Percentiles rank a stretch among this genome's conserved stretches.
Evolutionary conservation across 2,888 invertebrate species (phyloP).

Genomic region (Oxyteleia sp.): DNA sequence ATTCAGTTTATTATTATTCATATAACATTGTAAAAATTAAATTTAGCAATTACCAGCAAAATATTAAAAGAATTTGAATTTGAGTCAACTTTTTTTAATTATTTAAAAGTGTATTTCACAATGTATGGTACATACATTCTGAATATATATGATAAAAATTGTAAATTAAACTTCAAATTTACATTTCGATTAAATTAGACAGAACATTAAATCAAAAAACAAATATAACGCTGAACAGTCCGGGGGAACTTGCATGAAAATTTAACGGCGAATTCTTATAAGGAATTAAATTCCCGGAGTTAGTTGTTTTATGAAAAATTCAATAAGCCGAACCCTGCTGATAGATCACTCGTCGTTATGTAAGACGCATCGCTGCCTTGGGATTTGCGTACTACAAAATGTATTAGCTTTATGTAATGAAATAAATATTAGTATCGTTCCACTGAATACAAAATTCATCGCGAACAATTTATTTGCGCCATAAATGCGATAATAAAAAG

Average conservation of each 20-base stretch:
- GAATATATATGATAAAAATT: too few species aligned
- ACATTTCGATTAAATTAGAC: too few species aligned
- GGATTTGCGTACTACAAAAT: conserved; percentile 39
- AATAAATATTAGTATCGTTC: conserved; percentile 27
- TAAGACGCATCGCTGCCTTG: conserved; percentile 23
- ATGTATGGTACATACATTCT: too few species aligned
- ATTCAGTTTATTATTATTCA: too few species aligned
- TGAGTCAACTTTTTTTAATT: too few species aligned
- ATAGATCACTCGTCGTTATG: conserved; percentile 35
- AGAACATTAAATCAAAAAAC: background rate
- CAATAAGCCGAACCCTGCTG: conserved; percentile 23
- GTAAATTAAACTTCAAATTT: too few species aligned
- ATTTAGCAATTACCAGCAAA: too few species aligned
- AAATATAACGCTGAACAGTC: background rate
- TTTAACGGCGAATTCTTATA: background rate
- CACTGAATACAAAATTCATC: conserved; percentile 30
- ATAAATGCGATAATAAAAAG: conserved; percentile 23
- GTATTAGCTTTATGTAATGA: conserved; percentile 30
- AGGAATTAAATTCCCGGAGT: conserved; percentile 10
- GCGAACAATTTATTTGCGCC: conserved; percentile 6
- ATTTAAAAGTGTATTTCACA: too few species aligned
- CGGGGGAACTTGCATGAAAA: background rate
- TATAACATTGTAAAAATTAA: too few species aligned
- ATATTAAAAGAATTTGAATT: too few species aligned
- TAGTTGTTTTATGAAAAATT: conserved; percentile 36